Evolutionary conservation across 2,888 invertebrate species (phyloP).

Genomic region (Sthenelais limicola): DNA sequence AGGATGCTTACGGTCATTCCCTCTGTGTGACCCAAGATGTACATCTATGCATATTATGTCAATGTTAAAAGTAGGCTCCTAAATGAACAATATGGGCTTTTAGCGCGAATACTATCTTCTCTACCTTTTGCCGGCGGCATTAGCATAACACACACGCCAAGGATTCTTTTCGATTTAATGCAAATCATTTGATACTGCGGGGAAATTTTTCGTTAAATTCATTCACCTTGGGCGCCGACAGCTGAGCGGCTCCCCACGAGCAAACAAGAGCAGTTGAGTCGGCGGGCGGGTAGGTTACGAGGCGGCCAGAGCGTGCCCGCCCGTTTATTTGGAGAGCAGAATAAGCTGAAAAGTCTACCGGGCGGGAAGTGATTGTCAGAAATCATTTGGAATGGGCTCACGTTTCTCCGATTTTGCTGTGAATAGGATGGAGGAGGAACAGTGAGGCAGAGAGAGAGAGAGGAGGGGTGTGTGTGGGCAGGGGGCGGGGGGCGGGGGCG

Average conservation of each 20-base stretch:
- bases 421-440: conserved; percentile 35
- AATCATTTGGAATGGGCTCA: conserved; percentile 49
- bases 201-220: conserved; percentile 41
- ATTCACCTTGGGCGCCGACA: conserved; percentile 23
- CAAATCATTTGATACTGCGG: conserved; percentile 11
- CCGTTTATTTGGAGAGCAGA: conserved; percentile 39
- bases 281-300: conserved; percentile 29
- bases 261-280: conserved; percentile 12
- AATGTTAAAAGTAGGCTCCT: too few relatives aligned
- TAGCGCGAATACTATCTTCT: too few relatives aligned
- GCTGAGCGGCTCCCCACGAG: background rate
- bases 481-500: too few relatives aligned
- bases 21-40: too few relatives aligned
- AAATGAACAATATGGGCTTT: too few relatives aligned
- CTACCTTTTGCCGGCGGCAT: too few relatives aligned
- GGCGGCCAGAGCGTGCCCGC: background rate
- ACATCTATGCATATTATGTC: too few relatives aligned
- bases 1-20: too few relatives aligned
- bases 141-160: too few relatives aligned
- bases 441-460: conserved; percentile 27
- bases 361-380: conserved; percentile 38
- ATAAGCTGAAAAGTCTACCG: conserved; percentile 38
- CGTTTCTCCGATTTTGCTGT: conserved; percentile 34
- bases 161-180: background rate
- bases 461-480: too few relatives aligned